Evolutionary conservation across 2,113 vertebrate species (phyloP), one percentile per base, ranked within the genome.

Genomic region (Rhodinocichla rosea): DNA sequence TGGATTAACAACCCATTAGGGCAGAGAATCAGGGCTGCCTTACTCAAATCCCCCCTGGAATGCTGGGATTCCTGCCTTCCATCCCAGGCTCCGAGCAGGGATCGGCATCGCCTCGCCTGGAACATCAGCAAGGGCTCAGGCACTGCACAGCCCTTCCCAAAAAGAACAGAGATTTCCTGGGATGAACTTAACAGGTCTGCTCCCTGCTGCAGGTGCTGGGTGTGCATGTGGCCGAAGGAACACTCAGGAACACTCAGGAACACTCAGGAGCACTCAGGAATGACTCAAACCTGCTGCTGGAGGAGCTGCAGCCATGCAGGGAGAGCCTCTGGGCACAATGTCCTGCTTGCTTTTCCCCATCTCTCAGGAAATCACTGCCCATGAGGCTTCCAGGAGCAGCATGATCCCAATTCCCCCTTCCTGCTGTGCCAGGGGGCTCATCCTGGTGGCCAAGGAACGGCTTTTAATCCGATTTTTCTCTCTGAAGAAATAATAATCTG

Each of bases 1-100:
- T 44, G 96, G 96, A 95, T 97, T 92, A 97, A 83, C 93, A 91
- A 60, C 74, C 90, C 95, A 92, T 95, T 88, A 92, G 92, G 91
- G 73, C 80, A 84, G 81, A 57, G 73, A 71, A 42, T 91, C 30
- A 30, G 89, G 60, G 75, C 79, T 82, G 95, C 91, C 59, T 91
- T 71, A 18, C 67, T 57, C 91, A 83, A 89, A 91, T 87, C 92
- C 89, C 70, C 88, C 37, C 80, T 24, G 83, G 80, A 77, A 74
- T 6, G 39, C 83, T 4, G 10, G 55, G 13, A 87, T 76, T 52
- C 77, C 57, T 68, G 70, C n/a, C n/a, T 35, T 59, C 45, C 55
- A 39, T 82, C 49, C 18, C 12, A 2, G 84, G 50, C 27, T 30
- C 27, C 30, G 27, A 2, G 27, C 50, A 52, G 50, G 27, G 65